Percentiles rank a stretch among this genome's conserved stretches.
phyloP scores from a whole-genome alignment of 2,797 vertebrate genomes.

The Acanthiza pusilla region DNA sequence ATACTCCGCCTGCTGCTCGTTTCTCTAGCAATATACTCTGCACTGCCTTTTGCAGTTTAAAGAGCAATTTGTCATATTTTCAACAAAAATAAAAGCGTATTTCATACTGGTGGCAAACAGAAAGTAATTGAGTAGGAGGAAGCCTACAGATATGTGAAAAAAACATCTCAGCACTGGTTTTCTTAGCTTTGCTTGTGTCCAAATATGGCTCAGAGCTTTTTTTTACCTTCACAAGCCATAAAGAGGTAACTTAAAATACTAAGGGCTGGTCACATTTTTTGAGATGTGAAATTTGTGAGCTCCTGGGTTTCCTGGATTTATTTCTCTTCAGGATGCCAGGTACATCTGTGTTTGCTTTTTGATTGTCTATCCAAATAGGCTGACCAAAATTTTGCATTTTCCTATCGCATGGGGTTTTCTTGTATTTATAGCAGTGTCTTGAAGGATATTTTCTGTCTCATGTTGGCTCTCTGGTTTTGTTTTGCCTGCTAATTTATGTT shows the following conservation, averaged over 20 bases:
- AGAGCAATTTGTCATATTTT: neutral
- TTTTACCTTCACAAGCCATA: neutral
- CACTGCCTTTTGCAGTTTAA: neutral
- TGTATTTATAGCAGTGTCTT: neutral
- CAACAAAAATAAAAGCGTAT: neutral
- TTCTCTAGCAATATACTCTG: neutral
- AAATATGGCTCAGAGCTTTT: neutral
- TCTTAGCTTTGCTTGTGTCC: neutral
- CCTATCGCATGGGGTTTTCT: neutral
- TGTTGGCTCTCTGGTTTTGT: neutral
- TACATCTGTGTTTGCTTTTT: neutral
- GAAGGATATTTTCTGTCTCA: neutral
- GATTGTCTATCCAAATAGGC: neutral
- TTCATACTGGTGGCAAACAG: constrained; percentile 7
- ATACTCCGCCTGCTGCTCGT: neutral
- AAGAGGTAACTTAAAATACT: neutral
- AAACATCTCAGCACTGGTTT: neutral
- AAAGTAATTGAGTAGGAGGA: constrained; percentile 20
- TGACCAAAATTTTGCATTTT: neutral
- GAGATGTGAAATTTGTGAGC: neutral
- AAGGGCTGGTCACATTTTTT: neutral
- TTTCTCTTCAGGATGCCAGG: neutral
- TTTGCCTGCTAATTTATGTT: neutral
- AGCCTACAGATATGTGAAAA: neutral
- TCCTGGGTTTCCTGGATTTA: neutral